Conservation (phyloP, 2,888 invertebrate genomes). For the Lagria hirta region DNA sequence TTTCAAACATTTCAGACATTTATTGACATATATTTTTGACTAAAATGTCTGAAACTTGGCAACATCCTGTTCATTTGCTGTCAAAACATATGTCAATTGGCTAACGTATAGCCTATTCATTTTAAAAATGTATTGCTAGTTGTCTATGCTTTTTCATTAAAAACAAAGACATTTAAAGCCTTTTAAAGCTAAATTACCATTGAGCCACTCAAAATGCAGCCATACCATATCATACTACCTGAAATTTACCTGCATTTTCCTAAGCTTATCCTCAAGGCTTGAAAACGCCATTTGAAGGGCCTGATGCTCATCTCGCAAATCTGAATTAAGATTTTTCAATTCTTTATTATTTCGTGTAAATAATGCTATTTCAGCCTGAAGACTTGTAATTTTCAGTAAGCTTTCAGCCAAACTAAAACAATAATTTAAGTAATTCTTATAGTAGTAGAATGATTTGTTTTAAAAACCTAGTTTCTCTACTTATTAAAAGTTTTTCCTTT, state of each 20-base stretch:
- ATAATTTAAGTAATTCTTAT: constrained; percentile 11
- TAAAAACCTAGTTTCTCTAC: constrained; percentile 74
- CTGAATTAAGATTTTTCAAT: constrained; percentile 81
- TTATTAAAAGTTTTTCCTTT: constrained; percentile 72
- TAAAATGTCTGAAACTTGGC: no score
- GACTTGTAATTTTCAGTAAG: constrained; percentile 63
- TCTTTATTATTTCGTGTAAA: constrained; percentile 72
- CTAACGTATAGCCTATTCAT: no score
- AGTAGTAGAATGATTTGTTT: constrained; percentile 21
- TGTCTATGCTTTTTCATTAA: no score
- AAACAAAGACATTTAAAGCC: no score
- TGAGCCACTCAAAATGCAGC: no score
- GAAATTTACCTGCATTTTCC: constrained; percentile 70
- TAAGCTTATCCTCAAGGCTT: constrained; percentile 84
- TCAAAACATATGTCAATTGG: neutral
- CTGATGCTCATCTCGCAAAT: constrained; percentile 91
- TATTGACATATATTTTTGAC: no score
- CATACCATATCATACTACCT: constrained; percentile 1
- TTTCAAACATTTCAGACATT: no score
- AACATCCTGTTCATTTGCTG: no score
- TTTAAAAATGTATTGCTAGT: no score
- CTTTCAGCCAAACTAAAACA: constrained; percentile 67
- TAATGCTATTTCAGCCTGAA: constrained; percentile 74
- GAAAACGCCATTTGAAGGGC: constrained; percentile 90
- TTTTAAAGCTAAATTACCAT: neutral